Conservation (phyloP, 2,888 invertebrate genomes). For the Melieria picta region DNA sequence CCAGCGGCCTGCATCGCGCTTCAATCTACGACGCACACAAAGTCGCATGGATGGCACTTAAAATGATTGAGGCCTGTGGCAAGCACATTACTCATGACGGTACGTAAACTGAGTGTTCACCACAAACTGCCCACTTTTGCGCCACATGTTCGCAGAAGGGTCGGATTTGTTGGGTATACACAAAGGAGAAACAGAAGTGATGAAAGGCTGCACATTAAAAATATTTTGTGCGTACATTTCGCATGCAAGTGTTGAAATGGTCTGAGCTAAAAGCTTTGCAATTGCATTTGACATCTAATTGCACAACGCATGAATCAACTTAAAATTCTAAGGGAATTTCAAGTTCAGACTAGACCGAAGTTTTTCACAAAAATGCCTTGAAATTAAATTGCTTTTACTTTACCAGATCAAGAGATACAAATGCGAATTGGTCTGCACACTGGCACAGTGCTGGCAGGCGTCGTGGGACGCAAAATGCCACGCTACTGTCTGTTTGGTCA, state of each 20-base stretch:
- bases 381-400: constrained; percentile 53
- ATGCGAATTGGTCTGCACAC: constrained; percentile 97
- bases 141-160: no score
- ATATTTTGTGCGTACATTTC: no score
- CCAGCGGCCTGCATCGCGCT: constrained; percentile 88
- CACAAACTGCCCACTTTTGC: not conserved
- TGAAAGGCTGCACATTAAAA: not conserved
- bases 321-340: no score
- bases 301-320: no score
- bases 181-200: not conserved
- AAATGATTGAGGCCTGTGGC: constrained; percentile 91
- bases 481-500: constrained; percentile 95
- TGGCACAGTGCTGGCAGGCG: constrained; percentile 91
- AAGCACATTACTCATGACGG: constrained; percentile 91
- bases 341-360: not conserved
- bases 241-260: no score
- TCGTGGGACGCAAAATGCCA: constrained; percentile 84
- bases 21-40: constrained; percentile 91
- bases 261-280: no score
- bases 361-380: not conserved
- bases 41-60: constrained; percentile 95
- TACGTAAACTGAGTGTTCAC: constrained; percentile 75
- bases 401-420: constrained; percentile 86
- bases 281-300: no score
- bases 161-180: no score